Base-by-base conservation (phyloP, 2,797 vertebrate genomes). In the Spinibarbus caldwelli region DNA sequence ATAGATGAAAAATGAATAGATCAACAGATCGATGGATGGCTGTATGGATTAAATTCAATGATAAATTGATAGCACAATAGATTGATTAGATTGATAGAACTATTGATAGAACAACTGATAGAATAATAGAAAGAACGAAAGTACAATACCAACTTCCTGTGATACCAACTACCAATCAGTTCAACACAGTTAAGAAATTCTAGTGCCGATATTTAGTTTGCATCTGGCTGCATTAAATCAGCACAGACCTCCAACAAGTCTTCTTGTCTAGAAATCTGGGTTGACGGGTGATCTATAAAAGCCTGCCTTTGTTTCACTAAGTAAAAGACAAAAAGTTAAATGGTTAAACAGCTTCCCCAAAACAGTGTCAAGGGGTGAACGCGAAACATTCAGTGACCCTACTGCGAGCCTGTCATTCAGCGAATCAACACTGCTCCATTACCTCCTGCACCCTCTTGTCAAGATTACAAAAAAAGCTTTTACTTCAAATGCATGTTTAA, bases 401-500 rank as follows among this genome's bases (percentile, higher is more conserved):
- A 54, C n/a, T 49, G 70, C 7, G 41, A 49, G 57, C 6, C 82
- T 83, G 71, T 45, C 81, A 66, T 52, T 76, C 70, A 62, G 52
- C 14, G 12, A 43, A 26, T 67, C 82, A 52, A 83, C 82, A 52
- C 34, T 38, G 47, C 83, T 78, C 75, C 49, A 84, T 78, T 70
- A 57, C 75, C 49, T 78, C 47, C 73, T 34, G 45, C 47, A 78
- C 73, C 62, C 75, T 77, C 72, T 67, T 52, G 45, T 76, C 59
- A 29, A 76, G 62, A 70, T 57, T 34, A 84, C 75, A 78, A 78
- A 57, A 57, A 78, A 78, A 57, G 49, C 76, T 85, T 79, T 80
- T 36, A 64, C 26, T 85, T 73, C 54, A 80, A 85, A 85, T 12
- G 54, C 52, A 71, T 14, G 45, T 77, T 67, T 64, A 84, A 77